Evolutionary conservation across 1,140 invertebrate species (phyloP), one percentile per base, ranked within the genome.

Genomic region (Vollenhovia emeryi): DNA sequence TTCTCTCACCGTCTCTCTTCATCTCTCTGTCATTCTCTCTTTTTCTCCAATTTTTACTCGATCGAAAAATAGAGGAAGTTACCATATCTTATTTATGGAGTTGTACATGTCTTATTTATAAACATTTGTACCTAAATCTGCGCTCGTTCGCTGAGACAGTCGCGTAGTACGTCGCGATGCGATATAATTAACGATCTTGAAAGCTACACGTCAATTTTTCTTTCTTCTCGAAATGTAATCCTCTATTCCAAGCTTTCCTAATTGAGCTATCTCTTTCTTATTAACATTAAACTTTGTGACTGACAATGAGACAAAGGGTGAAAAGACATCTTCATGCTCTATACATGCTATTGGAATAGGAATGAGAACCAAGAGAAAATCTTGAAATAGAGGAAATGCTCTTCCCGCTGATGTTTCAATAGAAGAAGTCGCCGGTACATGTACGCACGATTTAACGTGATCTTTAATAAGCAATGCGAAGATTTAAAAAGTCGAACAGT

Each of bases 91-190:
- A 43, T 43, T 66, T 66, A 66, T 15, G 36, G 62, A 21, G 11
- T 66, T 43, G 40, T 27, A 66, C 21, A 66, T n/a, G 27, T 43
- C 18, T 52, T 59, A 60, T 76, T 76, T 76, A 59, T 60, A 76
- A 76, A 76, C 36, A 76, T 76, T 76, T 76, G 55, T 76, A 76
- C 73, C 55, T 76, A 76, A 40, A 27, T 76, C 18, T 60, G 73
- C 73, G 55, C 24, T 59, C 55, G 40, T 60, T 43, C 73, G 24
- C 55, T 60, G 55, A 45, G 55, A 24, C 73, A 43, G 24, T 45
- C 73, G 24, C 27, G 8, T 30, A 75, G 5, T 57, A 45, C 21
- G 36, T 24, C 5, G n/a, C 11, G 27, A 66, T 66, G 21, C 11
- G n/a, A 45, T 66, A 66, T 18, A 9, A 15, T 43, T 18, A 15